Conservation (phyloP, 1,140 invertebrate species). For the Ruditapes philippinarum region DNA sequence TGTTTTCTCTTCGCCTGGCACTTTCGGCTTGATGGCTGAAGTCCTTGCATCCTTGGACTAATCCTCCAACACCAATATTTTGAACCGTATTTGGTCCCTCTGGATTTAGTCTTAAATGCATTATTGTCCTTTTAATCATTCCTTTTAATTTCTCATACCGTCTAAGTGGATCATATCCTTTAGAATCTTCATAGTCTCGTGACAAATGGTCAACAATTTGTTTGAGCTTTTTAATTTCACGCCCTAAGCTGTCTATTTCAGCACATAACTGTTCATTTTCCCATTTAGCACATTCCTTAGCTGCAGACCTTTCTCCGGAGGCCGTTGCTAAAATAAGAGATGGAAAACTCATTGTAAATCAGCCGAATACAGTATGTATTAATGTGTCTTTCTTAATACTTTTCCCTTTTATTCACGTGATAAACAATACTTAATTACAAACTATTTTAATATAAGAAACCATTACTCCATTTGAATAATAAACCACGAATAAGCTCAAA, state of each 20-base stretch:
- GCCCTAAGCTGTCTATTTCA: slow-evolving; percentile 74
- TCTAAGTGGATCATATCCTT: slow-evolving; percentile 82
- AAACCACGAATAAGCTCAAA: no score
- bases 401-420: no score
- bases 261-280: slow-evolving; percentile 77
- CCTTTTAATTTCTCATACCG: slow-evolving; percentile 81
- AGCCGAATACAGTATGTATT: no score
- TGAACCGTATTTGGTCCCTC: slow-evolving; percentile 70
- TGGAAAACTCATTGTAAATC: slow-evolving; percentile 67
- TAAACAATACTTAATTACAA: no score
- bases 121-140: slow-evolving; percentile 83
- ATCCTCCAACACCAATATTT: slow-evolving; percentile 64
- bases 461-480: no score
- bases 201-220: slow-evolving; percentile 81
- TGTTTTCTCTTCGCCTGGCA: slow-evolving; percentile 72
- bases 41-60: slow-evolving; percentile 73
- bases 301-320: slow-evolving; percentile 46
- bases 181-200: slow-evolving; percentile 82
- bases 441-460: no score
- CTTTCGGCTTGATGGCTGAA: slow-evolving; percentile 74
- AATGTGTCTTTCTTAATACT: no score
- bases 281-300: slow-evolving; percentile 73
- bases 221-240: slow-evolving; percentile 79
- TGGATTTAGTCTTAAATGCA: slow-evolving; percentile 81
- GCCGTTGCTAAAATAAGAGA: slow-evolving; percentile 71